A percentile compares a stretch with the other conserved stretches of the same genome.
Evolutionary conservation across 1,140 invertebrate species (phyloP).

Genomic region (Drosophila punjabiensis): DNA sequence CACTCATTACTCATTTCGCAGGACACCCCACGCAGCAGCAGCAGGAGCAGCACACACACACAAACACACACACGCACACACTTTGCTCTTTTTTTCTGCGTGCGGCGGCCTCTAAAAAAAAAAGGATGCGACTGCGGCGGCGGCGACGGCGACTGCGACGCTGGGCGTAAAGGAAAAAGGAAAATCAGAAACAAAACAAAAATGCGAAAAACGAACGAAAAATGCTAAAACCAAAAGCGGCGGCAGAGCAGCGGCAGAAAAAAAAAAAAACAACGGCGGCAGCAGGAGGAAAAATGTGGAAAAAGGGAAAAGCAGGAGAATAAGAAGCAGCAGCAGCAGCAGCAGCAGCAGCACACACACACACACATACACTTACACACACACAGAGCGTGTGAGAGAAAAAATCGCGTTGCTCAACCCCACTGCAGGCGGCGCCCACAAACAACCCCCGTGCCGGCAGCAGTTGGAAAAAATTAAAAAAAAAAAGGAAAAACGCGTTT

Average conservation of each 20-base stretch:
- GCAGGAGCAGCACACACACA: constrained; percentile 7
- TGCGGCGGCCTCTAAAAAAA: constrained; percentile 32
- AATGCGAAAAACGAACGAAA: constrained; percentile 73
- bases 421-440: constrained; percentile 67
- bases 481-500: constrained; percentile 22
- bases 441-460: constrained; percentile 69
- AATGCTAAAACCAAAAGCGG: constrained; percentile 74
- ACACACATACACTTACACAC: constrained; percentile 15
- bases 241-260: constrained; percentile 45
- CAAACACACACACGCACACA: constrained; percentile 9
- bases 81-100: constrained; percentile 64
- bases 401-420: constrained; percentile 65
- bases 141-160: constrained; percentile 11
- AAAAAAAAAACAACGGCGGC: constrained; percentile 40
- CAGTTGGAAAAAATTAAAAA: constrained; percentile 51
- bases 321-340: constrained; percentile 7
- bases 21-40: constrained; percentile 1
- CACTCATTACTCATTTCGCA: constrained; percentile 63
- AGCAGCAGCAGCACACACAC: constrained; percentile 3
- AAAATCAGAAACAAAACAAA: constrained; percentile 80
- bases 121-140: constrained; percentile 70
- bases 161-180: constrained; percentile 31
- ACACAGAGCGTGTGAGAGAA: constrained; percentile 50
- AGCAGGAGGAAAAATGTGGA: constrained; percentile 24
- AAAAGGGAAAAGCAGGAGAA: constrained; percentile 16